A percentile compares a stretch with the other conserved stretches of the same genome.
These are phyloP conservation scores for Drosophila planitibia DNA, from an alignment of 2,888 invertebrate genomes.

Conservation along the genomic window DNA sequence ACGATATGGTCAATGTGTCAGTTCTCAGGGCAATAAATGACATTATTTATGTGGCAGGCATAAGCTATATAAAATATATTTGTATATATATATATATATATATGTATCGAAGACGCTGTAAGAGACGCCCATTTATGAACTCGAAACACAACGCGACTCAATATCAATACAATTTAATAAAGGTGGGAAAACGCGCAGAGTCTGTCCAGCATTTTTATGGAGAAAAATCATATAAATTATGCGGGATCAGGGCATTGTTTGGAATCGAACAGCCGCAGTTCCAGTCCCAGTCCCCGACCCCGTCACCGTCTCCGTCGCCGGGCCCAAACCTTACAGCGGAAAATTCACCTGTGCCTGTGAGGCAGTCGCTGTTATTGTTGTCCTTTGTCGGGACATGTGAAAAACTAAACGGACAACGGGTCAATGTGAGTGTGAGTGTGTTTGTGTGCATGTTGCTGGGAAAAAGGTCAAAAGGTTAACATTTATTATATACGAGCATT, in stretches of 20 bases:
- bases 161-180: slow-evolving; percentile 75
- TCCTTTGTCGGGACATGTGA: slow-evolving; percentile 69
- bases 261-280: slow-evolving; percentile 55
- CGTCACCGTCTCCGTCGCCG: not conserved
- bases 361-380: slow-evolving; percentile 39
- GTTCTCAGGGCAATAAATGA: slow-evolving; percentile 58
- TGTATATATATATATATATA: slow-evolving; percentile 33
- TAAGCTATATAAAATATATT: slow-evolving; percentile 60
- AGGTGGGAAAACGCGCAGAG: slow-evolving; percentile 72
- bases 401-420: slow-evolving; percentile 46
- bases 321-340: slow-evolving; percentile 9
- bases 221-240: slow-evolving; percentile 78
- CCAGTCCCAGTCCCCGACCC: not conserved
- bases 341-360: slow-evolving; percentile 79
- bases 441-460: slow-evolving; percentile 20
- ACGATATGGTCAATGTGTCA: slow-evolving; percentile 9
- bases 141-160: slow-evolving; percentile 45
- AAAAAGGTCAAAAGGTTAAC: slow-evolving; percentile 69
- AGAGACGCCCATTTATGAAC: slow-evolving; percentile 72
- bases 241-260: slow-evolving; percentile 79
- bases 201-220: slow-evolving; percentile 56
- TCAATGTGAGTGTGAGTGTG: slow-evolving; percentile 33
- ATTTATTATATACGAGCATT: slow-evolving; percentile 44
- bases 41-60: slow-evolving; percentile 77
- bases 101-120: slow-evolving; percentile 29